Percentiles rank a stretch among this genome's conserved stretches.
These are phyloP conservation scores for Barypeithes pellucidus DNA, from an alignment of 2,888 invertebrate genomes.

Conservation along the genomic window DNA sequence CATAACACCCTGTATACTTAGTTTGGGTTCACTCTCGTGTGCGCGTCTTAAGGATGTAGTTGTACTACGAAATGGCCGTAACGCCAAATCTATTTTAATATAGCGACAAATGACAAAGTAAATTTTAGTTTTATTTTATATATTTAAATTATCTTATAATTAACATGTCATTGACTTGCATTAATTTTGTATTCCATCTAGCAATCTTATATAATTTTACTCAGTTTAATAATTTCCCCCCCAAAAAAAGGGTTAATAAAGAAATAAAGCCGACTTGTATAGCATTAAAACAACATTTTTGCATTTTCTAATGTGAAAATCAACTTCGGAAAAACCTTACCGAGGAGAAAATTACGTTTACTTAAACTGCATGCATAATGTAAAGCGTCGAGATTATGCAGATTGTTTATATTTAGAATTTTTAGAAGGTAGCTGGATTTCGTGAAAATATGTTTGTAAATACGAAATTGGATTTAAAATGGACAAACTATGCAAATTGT, in stretches of 20 bases:
- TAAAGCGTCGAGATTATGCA: slow-evolving; percentile 13
- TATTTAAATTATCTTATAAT: slow-evolving; percentile 6
- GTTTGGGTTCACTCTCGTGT: no score
- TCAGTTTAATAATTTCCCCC: neutral
- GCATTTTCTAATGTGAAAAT: slow-evolving; percentile 25
- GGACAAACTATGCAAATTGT: neutral
- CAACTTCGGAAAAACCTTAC: slow-evolving; percentile 19
- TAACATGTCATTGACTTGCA: neutral
- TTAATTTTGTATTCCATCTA: neutral
- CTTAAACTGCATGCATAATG: slow-evolving; percentile 28
- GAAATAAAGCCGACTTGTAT: neutral
- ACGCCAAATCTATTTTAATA: no score
- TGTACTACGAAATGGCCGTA: no score
- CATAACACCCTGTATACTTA: no score
- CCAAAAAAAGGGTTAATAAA: neutral
- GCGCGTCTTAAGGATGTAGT: no score
- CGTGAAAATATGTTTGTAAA: slow-evolving; percentile 18
- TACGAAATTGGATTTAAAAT: slow-evolving; percentile 13
- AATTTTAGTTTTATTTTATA: no score
- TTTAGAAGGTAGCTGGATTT: slow-evolving; percentile 17
- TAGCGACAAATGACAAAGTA: no score
- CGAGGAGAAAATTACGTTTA: slow-evolving; percentile 21
- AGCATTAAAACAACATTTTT: slow-evolving; percentile 12
- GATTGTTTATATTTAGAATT: slow-evolving; percentile 22
- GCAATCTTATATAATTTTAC: neutral